These are phyloP conservation scores for Perithous albicinctus DNA, from an alignment of 2,888 invertebrate genomes.

Conservation along the genomic window DNA sequence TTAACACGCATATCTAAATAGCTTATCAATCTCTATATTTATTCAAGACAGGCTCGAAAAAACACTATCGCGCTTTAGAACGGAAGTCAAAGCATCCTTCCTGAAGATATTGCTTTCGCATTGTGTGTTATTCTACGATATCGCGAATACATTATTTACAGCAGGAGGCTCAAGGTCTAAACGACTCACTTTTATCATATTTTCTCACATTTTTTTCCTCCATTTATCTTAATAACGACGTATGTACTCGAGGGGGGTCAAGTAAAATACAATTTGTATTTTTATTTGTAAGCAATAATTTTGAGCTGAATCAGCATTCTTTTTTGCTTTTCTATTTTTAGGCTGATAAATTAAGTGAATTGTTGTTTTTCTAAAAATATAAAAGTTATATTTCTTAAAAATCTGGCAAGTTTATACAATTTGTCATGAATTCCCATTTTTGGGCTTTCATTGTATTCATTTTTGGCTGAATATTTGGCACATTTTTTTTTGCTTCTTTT, in stretches of 20 bases:
- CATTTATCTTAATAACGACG: slow-evolving; percentile 15
- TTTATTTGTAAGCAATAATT: not conserved
- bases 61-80: not conserved
- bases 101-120: slow-evolving; percentile 8
- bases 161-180: slow-evolving; percentile 6
- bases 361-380: too few relatives aligned
- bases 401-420: too few relatives aligned
- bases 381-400: too few relatives aligned
- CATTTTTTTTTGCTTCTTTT: too few relatives aligned
- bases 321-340: not conserved
- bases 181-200: not conserved
- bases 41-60: slow-evolving; percentile 6
- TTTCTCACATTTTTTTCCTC: slow-evolving; percentile 18
- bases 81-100: slow-evolving; percentile 6
- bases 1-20: not conserved
- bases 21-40: not conserved
- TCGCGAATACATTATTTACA: not conserved
- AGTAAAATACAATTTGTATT: not conserved
- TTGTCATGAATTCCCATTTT: too few relatives aligned
- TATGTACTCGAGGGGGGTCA: not conserved
- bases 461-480: too few relatives aligned
- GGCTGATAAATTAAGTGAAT: too few relatives aligned
- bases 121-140: not conserved
- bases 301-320: not conserved
- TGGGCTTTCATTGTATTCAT: too few relatives aligned